phyloP scores from a whole-genome alignment of 2,888 invertebrate species.

The Drosophila paucipuncta region DNA sequence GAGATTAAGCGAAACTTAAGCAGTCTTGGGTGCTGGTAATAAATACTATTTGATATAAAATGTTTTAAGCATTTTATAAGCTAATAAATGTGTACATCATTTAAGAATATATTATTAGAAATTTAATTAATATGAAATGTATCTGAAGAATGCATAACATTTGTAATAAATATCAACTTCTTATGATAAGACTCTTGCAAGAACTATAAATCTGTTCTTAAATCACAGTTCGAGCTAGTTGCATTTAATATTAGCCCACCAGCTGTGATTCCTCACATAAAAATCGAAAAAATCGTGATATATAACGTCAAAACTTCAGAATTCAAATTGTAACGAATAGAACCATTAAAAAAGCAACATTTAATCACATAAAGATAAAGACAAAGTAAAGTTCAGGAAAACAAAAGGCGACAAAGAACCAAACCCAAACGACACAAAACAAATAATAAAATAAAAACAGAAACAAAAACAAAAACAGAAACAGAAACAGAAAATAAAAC shows the following conservation, averaged over 20 bases:
- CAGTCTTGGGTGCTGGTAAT: neutral
- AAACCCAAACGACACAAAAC: conserved; percentile 38
- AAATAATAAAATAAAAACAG: conserved; percentile 35
- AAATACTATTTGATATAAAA: neutral
- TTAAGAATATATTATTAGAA: neutral
- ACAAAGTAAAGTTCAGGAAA: conserved; percentile 32
- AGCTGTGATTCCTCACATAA: conserved; percentile 33
- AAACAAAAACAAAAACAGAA: conserved; percentile 13
- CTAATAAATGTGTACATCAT: neutral
- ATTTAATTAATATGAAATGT: neutral
- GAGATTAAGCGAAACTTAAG: conserved; percentile 30
- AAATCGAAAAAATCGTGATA: conserved; percentile 45
- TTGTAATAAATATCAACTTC: neutral
- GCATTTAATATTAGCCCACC: conserved; percentile 21
- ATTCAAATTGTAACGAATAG: conserved; percentile 39
- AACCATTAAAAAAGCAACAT: conserved; percentile 25
- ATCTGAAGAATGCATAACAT: neutral
- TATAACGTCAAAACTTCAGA: conserved; percentile 53
- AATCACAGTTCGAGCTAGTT: conserved; percentile 1
- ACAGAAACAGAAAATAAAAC: conserved; percentile 12
- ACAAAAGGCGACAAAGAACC: conserved; percentile 40
- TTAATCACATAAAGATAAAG: conserved; percentile 14
- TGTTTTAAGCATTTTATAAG: neutral
- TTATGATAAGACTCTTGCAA: too few species aligned
- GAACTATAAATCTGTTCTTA: conserved; percentile 3